Conservation (phyloP, 1,140 invertebrate species). For the Diorhabda elongata region DNA sequence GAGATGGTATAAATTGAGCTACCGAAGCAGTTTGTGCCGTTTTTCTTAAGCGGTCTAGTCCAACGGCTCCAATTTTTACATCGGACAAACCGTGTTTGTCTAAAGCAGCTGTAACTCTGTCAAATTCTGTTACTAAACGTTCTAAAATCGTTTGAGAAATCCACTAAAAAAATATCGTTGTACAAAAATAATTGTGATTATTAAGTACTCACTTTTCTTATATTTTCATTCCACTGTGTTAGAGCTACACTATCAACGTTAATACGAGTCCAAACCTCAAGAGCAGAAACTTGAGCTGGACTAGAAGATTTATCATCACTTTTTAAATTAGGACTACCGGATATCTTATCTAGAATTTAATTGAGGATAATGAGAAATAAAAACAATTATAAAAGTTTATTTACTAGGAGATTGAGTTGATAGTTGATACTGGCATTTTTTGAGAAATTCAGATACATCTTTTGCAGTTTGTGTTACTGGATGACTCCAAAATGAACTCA, state of each 20-base stretch:
- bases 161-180: constrained; percentile 57
- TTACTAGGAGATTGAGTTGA: constrained; percentile 52
- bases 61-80: constrained; percentile 64
- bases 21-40: constrained; percentile 56
- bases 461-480: constrained; percentile 52
- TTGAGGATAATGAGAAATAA: background rate
- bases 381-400: constrained; percentile 1
- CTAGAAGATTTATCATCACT: constrained; percentile 51
- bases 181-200: constrained; percentile 20
- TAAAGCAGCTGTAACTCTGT: constrained; percentile 61
- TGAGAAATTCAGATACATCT: constrained; percentile 52
- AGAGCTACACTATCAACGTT: constrained; percentile 57
- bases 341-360: constrained; percentile 30
- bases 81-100: constrained; percentile 65
- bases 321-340: constrained; percentile 45
- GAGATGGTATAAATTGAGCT: constrained; percentile 60
- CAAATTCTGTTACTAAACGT: constrained; percentile 66
- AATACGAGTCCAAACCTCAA: constrained; percentile 58
- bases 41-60: constrained; percentile 65
- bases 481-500: constrained; percentile 57
- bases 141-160: constrained; percentile 71
- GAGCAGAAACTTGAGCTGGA: constrained; percentile 46
- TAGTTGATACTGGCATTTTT: constrained; percentile 54
- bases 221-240: constrained; percentile 64
- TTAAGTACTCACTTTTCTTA: constrained; percentile 53